Base-by-base conservation (phyloP, 2,888 invertebrate genomes). In the Julus scandinavius region DNA sequence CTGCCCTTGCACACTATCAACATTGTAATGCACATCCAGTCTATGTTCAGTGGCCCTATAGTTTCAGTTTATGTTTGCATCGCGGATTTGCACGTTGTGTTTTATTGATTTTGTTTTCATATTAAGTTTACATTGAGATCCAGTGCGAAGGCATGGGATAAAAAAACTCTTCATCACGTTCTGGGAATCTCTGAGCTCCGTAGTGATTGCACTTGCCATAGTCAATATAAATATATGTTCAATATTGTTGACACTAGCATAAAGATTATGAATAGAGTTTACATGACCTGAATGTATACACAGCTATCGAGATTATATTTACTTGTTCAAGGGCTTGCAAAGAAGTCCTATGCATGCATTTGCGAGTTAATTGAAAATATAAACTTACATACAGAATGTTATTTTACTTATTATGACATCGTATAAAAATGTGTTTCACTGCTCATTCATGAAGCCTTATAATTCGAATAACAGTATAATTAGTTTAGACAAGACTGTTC, bases 91-190 rank as follows among this genome's bases (percentile, higher is more conserved):
- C 17, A 54, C 54, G 54, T 54, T 54, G 54, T 15, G 17, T 54
- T 54, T 80, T 80, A 80, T 80, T 80, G 80, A 80, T 80, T 38
- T 72, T 29, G 72, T 72, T 72, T 72, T 72, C 72, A 72, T 72
- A 20, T 72, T 72, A 63, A 63, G 72, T 72, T 6, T 72, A 29
- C 20, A 20, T 20, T 72, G 20, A 6, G 80, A 80, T 29, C 80
- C 80, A 29, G 7, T 2, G 80, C 38, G 80, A 80, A 80, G 29
- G 11, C 80, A 13, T 7, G 3, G 38, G 38, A 38, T 13, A 7
- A 63, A 63, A 63, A 38, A 80, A 20, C 13, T 29, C 4, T 13
- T 38, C 38, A 38, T 80, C 80, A 13, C 20, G 80, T 80, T 80
- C 80, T 80, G 20, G 38, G n/a, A 80, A 80, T 80, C 80, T 72